Base-by-base conservation (phyloP, 2,113 vertebrate genomes). In the Gallinago paraguaiae region DNA sequence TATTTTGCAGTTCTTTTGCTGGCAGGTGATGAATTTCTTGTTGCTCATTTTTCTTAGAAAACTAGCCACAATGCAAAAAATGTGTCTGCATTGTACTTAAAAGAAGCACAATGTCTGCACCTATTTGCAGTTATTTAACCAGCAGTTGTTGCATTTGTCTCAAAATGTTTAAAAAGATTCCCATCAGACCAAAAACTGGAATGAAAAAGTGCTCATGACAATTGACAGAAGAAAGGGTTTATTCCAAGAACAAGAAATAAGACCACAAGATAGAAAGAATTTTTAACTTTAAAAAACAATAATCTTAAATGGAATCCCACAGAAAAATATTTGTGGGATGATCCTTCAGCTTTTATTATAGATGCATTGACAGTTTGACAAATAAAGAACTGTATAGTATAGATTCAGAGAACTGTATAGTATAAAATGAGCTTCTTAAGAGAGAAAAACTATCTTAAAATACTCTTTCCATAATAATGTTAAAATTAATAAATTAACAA, bases 41-140 rank as follows among this genome's bases (percentile, higher is more conserved):
- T 59, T 86, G 80, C 24, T 93, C 13, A 8, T 89, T 79, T 63
- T 86, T 92, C 69, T 93, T 43, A 83, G n/a, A 24, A 70, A 96
- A 82, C 46, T 65, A 78, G 22, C 7, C 79, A 87, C 1, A 11
- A 39, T 76, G 30, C 22, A 92, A 80, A 82, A 57, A 77, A 45
- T 4, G 27, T 77, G 22, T 93, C 7, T 65, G 18, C 9, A 11
- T 46, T 90, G 14, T 72, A 72, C 39, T 72, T 63, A 72, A 64
- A 87, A 74, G 35, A 86, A 64, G 17, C 6, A 43, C 64, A 19
- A 60, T 51, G 8, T n/a, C 19, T 63, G 43, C 19, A 75, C 10
- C 51, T 78, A 71, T 30, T 17, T 50, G 12, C 9, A 79, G 63
- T 51, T 87, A 68, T 56, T 82, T 60, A 83, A 57, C 18, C 35